Base-by-base conservation (phyloP, 1,140 invertebrate species). In the Procambarus clarkii region DNA sequence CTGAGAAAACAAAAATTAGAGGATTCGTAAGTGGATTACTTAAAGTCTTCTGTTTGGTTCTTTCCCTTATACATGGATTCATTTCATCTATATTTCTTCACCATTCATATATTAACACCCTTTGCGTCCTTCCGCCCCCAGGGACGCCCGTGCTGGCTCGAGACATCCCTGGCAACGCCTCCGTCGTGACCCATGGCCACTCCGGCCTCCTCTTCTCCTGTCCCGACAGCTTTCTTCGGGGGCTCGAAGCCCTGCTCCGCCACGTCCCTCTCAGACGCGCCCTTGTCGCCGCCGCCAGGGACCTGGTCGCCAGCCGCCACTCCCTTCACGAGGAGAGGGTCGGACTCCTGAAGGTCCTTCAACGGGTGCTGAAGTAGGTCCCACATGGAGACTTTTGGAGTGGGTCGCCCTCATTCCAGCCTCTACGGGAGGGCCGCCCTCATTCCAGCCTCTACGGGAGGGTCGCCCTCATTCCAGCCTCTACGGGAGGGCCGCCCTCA, bases 71-170 rank as follows among this genome's bases (percentile, higher is more conserved):
- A 34, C 34, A 34, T 34, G 34, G 34, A 34, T 34, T 34, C 34
- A 34, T 34, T 34, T 34, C 34, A 34, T 34, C 34, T 34, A 34
- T 34, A 34, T 34, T 34, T 34, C 34, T 34, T 34, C 34, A 34
- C 8, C 50, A 54, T 13, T 7, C 13, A 0, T 54, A 9, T 54
- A 54, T 54, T 54, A 9, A 54, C 50, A 54, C 50, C 50, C 13
- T 1, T 9, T 54, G 8, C 2, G 8, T 54, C 50, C 60, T 21
- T 64, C 60, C 4, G 11, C 3, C 18, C 8, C 5, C 50, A 88
- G 86, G 86, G 4, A 88, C 86, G 2, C 86, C 86, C 13, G 86
- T 88, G n/a, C 34, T 88, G 44, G 86, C 86, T 2, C 24, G 86
- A 8, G 86, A 88, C 77, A 88, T 88, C 44, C 86, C 76, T 0